Conservation (phyloP, 2,797 vertebrate species). For the Strix occidentalis region DNA sequence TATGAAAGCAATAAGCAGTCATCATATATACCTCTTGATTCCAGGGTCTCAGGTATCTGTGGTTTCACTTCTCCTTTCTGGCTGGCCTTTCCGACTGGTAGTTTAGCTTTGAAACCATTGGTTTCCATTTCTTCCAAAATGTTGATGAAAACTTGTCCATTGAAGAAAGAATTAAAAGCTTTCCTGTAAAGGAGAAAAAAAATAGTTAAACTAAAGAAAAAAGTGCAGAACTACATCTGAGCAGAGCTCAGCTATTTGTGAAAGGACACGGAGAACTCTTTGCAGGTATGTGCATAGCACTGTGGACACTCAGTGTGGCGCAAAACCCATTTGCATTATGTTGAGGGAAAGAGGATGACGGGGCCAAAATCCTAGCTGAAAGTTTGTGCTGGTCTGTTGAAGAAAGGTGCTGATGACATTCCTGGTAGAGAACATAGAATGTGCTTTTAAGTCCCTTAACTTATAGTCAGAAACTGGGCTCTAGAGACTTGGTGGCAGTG, state of each 20-base stretch:
- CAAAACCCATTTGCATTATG: background rate
- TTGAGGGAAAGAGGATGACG: background rate
- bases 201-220: background rate
- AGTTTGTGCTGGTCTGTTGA: background rate
- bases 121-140: background rate
- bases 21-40: background rate
- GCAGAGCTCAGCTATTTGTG: background rate
- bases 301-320: background rate
- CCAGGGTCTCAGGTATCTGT: background rate
- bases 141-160: background rate
- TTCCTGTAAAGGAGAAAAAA: background rate
- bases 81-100: background rate
- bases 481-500: background rate
- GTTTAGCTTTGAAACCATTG: background rate
- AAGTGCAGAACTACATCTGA: background rate
- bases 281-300: background rate
- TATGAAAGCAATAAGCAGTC: background rate
- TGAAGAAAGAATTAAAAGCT: background rate
- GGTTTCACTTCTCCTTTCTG: background rate
- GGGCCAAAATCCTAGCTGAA: background rate
- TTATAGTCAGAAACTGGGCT: background rate
- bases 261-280: background rate
- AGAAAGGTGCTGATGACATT: background rate
- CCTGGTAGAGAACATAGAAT: background rate
- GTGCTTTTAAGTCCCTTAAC: background rate